Evolutionary conservation across 2,888 invertebrate genomes (phyloP).

Genomic region (Bombylius discolor): DNA sequence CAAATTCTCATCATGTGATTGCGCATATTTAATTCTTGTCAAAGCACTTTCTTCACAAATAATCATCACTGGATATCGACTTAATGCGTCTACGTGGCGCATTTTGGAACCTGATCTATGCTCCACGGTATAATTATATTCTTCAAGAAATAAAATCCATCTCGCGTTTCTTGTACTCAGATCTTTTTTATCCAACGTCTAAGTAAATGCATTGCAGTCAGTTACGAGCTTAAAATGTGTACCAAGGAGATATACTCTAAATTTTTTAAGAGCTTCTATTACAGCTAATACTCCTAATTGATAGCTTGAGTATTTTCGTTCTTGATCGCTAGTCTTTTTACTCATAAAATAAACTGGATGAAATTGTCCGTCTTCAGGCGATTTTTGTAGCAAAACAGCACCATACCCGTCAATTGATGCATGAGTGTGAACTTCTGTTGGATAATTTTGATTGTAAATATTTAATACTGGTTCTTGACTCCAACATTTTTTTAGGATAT

Average conservation of each 20-base stretch:
- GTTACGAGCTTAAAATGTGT: constrained; percentile 13
- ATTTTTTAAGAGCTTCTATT: constrained; percentile 1
- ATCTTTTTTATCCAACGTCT: constrained; percentile 5
- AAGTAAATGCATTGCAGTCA: constrained; percentile 13
- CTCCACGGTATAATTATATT: too few relatives aligned
- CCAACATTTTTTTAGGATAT: not conserved
- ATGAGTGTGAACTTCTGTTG: constrained; percentile 4
- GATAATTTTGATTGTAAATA: constrained; percentile 3
- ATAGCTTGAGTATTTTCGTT: constrained; percentile 2
- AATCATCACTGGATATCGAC: not conserved
- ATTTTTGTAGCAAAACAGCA: constrained; percentile 1
- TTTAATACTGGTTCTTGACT: constrained; percentile 1
- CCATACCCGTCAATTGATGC: constrained; percentile 1
- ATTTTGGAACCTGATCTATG: too few relatives aligned
- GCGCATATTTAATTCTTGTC: too few relatives aligned
- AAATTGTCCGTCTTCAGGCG: not conserved
- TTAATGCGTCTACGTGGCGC: too few relatives aligned
- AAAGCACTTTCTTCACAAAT: not conserved
- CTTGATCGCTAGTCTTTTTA: not conserved
- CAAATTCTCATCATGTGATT: too few relatives aligned
- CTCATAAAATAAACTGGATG: constrained; percentile 2
- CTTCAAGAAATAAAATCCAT: too few relatives aligned
- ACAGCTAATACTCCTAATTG: constrained; percentile 9
- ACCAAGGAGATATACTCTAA: constrained; percentile 8
- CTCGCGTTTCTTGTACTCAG: not conserved